Percentiles rank a stretch among this genome's conserved stretches.
Conservation (phyloP, 2,888 invertebrate species). For the Cancer borealis region DNA sequence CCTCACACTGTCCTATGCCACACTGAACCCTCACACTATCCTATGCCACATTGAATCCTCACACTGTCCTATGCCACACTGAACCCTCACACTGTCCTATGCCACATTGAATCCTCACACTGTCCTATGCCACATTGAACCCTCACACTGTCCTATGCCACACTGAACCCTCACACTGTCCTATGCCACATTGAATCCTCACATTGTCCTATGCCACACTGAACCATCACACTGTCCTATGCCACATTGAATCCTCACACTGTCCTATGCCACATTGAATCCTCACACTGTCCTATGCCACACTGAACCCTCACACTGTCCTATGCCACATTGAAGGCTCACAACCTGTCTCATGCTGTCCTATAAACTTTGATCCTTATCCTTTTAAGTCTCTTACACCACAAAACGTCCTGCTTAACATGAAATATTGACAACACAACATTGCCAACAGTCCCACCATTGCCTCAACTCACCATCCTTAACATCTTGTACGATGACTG, state of each 20-base stretch:
- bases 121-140: background rate
- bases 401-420: background rate
- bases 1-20: background rate
- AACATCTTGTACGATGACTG: constrained; percentile 77
- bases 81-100: background rate
- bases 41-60: background rate
- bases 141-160: background rate
- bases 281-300: too few species aligned
- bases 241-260: background rate
- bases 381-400: too few species aligned
- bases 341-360: too few species aligned
- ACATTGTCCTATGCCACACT: background rate
- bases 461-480: constrained; percentile 74
- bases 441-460: background rate
- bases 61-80: background rate
- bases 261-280: background rate
- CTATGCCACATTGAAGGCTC: too few species aligned
- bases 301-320: too few species aligned
- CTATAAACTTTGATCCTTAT: too few species aligned
- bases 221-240: background rate
- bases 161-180: background rate
- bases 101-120: background rate
- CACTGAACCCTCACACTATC: background rate
- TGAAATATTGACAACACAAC: background rate
- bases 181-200: background rate